These are phyloP conservation scores for Hystrix brachyura DNA, from an alignment of 2,113 vertebrate genomes.

Conservation along the genomic window DNA sequence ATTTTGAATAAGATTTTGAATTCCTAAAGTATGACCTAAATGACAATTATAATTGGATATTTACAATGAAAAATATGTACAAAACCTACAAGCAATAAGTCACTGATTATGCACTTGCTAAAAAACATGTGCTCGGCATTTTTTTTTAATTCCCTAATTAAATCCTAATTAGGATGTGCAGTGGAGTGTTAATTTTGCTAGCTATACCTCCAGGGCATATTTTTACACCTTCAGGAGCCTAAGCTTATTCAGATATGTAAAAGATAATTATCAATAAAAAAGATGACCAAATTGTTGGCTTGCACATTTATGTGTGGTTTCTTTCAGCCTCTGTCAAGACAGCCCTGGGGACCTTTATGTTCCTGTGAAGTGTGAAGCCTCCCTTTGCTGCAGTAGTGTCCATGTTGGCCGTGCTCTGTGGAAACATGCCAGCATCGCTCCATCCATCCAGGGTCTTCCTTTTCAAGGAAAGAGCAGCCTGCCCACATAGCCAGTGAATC, in stretches of 20 bases:
- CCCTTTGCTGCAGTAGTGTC: not conserved
- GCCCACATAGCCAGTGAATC: not conserved
- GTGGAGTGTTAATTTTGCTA: constrained; percentile 88
- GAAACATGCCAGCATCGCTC: not conserved
- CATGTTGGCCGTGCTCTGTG: not conserved
- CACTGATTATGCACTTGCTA: constrained; percentile 86
- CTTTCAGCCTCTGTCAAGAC: not conserved
- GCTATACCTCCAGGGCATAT: constrained; percentile 87
- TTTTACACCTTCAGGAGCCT: constrained; percentile 86
- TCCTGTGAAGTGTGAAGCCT: not conserved
- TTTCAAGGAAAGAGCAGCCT: not conserved
- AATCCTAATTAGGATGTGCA: constrained; percentile 90
- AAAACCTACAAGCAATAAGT: constrained; percentile 84
- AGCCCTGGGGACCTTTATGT: not conserved
- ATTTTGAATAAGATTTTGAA: constrained; percentile 80
- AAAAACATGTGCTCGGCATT: constrained; percentile 86
- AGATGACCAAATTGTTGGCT: constrained; percentile 55
- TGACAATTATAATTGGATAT: constrained; percentile 86
- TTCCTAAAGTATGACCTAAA: constrained; percentile 85
- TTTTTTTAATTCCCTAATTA: constrained; percentile 90
- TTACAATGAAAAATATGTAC: constrained; percentile 87
- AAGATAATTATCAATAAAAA: constrained; percentile 88
- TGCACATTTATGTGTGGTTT: constrained; percentile 70
- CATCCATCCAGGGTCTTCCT: not conserved
- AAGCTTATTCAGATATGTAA: constrained; percentile 85